Evolutionary conservation across 2,888 invertebrate genomes (phyloP), one percentile per base, ranked within the genome.

Genomic region (Protonemura montana): DNA sequence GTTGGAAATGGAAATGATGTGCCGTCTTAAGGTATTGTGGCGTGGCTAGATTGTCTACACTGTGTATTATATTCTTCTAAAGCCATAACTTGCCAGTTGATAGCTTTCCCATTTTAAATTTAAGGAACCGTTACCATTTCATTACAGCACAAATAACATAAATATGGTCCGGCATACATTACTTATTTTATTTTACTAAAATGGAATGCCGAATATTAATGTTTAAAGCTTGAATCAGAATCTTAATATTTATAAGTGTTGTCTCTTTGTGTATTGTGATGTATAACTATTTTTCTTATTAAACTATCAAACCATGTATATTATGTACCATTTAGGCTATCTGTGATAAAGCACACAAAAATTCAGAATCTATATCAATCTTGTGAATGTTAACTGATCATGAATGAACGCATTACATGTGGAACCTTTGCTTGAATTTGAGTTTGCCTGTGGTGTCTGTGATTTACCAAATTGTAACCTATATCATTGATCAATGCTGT

Each of bases 291-390:
- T 59, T 59, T 59, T 59, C 59, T 59, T 59, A 59, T 59, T 59
- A 21, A 59, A 21, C 2, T 16, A 21, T 21, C 59, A 59, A 59
- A 59, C 59, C 7, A 13, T 41, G 21, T 59, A 59, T 59, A 2
- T 21, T 59, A 59, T 59, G 59, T 59, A 59, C 13, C 13, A 21
- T 59, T 59, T 59, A 59, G 59, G 59, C 59, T 59, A 13, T 59
- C 59, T 59, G 59, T 59, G 59, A 59, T 59, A 59, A 59, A 59
- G 59, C 59, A 59, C 59, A 59, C 59, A 59, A 13, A 59, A 59
- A 59, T 59, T 59, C 59, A 59, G 59, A 10, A 59, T 13, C 3
- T 59, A 59, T 59, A 59, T 59, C 59, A 59, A 59, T 59, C 35
- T 35, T 35, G 35, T 35, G 35, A 35, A 35, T 35, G 10, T 10